phyloP scores from a whole-genome alignment of 2,113 vertebrate genomes.

The Gorilla gorilla region DNA sequence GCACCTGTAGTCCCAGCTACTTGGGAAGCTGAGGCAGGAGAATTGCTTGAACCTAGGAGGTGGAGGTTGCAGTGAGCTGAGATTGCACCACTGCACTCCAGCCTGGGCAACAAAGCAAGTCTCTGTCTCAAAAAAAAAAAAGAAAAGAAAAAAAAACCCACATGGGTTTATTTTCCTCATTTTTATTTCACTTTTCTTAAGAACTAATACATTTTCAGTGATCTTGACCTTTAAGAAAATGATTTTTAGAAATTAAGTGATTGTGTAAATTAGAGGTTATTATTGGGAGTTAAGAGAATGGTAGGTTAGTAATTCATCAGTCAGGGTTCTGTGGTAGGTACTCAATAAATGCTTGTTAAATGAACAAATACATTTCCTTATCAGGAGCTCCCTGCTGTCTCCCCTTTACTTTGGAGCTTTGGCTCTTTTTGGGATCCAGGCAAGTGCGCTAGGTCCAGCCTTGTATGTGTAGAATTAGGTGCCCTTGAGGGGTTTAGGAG shows the following conservation, averaged over 20 bases:
- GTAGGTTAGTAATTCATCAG: not conserved
- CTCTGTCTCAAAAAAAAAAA: too few relatives aligned
- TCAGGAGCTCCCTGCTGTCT: not conserved
- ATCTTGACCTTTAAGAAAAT: not conserved
- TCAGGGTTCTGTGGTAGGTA: not conserved
- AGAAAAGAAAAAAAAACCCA: too few relatives aligned
- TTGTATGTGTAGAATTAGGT: constrained; percentile 8
- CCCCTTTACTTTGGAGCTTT: not conserved
- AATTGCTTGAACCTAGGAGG: too few relatives aligned
- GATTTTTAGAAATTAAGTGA: not conserved
- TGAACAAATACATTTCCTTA: not conserved
- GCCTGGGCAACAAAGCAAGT: too few relatives aligned
- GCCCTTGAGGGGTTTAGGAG: not conserved
- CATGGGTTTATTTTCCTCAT: not conserved
- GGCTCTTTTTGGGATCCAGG: not conserved
- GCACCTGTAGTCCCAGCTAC: too few relatives aligned
- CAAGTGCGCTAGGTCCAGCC: not conserved
- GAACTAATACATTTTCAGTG: not conserved
- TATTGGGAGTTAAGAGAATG: not conserved
- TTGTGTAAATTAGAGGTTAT: not conserved
- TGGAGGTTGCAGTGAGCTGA: too few relatives aligned
- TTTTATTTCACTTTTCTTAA: constrained; percentile 22
- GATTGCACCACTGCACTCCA: too few relatives aligned
- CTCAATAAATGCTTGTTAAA: not conserved
- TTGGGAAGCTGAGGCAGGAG: too few relatives aligned